Conservation (phyloP, 2,113 vertebrate species). For the Rhadina sibilatrix region DNA sequence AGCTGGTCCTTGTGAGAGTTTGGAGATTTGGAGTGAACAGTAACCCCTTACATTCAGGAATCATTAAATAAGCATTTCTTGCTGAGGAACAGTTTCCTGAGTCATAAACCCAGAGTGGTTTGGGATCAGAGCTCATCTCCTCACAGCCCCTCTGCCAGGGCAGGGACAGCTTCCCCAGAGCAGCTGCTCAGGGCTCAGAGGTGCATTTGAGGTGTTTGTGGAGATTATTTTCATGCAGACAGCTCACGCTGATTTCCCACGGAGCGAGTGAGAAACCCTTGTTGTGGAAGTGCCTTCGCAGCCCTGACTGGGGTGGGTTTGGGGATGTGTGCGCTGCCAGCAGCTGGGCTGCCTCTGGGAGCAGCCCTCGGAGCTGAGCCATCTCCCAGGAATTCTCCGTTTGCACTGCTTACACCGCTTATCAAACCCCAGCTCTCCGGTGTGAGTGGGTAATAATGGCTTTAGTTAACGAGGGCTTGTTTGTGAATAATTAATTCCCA, state of each 20-base stretch:
- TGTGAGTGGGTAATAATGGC: not conserved
- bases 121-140: not conserved
- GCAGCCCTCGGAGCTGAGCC: not conserved
- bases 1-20: not conserved
- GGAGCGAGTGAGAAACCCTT: not conserved
- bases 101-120: not conserved
- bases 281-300: not conserved
- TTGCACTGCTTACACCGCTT: not conserved
- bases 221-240: not conserved
- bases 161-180: not conserved
- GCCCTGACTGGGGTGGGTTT: rapidly evolving
- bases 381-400: not conserved
- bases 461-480: not conserved
- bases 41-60: not conserved
- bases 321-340: not conserved
- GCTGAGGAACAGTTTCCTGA: not conserved
- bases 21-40: not conserved
- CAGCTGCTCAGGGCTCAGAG: not conserved
- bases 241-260: not conserved
- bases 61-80: not conserved
- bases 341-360: not conserved
- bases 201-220: not conserved
- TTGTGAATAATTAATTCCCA: not conserved
- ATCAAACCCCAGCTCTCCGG: not conserved
- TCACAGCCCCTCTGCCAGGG: not conserved